These are phyloP conservation scores for Halocynthia roretzi DNA, from an alignment of 23 tunicate species.

Conservation along the genomic window DNA sequence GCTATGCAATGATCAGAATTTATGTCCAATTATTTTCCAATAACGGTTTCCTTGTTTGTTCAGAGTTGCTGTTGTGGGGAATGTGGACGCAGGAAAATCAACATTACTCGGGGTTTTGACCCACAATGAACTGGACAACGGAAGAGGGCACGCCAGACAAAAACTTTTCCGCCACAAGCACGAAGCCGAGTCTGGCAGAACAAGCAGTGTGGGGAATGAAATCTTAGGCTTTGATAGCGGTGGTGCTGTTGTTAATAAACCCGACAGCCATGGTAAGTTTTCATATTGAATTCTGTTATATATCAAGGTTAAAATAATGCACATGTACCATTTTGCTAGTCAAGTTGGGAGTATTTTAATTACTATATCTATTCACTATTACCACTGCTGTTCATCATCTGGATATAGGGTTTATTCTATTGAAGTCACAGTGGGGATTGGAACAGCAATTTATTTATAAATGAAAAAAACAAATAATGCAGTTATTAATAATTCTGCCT, in stretches of 20 bases:
- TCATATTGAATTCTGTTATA: too few relatives aligned
- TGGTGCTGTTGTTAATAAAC: conserved; percentile 69
- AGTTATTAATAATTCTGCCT: too few relatives aligned
- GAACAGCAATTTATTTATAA: too few relatives aligned
- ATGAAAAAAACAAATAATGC: too few relatives aligned
- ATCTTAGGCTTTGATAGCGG: conserved; percentile 85
- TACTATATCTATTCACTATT: too few relatives aligned
- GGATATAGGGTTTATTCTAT: neutral
- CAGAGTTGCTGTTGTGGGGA: conserved; percentile 97
- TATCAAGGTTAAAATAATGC: too few relatives aligned
- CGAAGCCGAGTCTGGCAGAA: conserved; percentile 95
- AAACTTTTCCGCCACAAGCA: conserved; percentile 99
- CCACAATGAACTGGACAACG: conserved; percentile 97
- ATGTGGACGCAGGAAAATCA: conserved; percentile 99
- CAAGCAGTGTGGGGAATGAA: conserved; percentile 97
- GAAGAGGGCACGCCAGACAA: conserved; percentile 93
- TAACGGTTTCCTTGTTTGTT: neutral
- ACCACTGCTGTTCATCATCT: too few relatives aligned
- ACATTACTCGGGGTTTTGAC: conserved; percentile 96
- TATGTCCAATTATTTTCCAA: too few relatives aligned
- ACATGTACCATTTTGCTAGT: neutral
- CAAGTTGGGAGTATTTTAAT: too few relatives aligned
- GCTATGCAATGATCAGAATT: too few relatives aligned
- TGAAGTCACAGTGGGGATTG: too few relatives aligned
- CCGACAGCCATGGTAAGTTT: conserved; percentile 41